Conservation (phyloP, 1,140 invertebrate genomes). For the Argopecten irradians region DNA sequence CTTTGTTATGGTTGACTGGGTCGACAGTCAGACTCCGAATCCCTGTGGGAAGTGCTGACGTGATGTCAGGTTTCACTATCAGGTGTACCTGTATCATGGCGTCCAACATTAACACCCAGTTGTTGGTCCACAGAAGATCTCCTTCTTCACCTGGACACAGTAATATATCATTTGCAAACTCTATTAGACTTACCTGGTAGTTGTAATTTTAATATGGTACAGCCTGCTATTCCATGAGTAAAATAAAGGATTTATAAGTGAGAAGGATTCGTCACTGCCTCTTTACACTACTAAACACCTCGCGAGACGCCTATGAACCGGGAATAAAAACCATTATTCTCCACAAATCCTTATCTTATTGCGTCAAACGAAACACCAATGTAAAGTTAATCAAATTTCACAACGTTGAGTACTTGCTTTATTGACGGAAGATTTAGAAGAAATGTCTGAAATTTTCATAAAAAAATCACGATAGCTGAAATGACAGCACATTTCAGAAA, state of each 20-base stretch:
- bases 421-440: too few species aligned
- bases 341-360: too few species aligned
- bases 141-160: constrained; percentile 53
- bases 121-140: constrained; percentile 85
- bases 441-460: too few species aligned
- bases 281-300: too few species aligned
- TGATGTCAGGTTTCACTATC: constrained; percentile 83
- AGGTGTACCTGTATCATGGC: constrained; percentile 95
- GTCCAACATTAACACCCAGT: constrained; percentile 95
- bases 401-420: too few species aligned
- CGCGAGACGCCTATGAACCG: too few species aligned
- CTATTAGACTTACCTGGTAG: background rate
- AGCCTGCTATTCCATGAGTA: background rate
- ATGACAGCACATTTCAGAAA: background rate
- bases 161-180: background rate
- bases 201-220: background rate
- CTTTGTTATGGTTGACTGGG: constrained; percentile 77
- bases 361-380: too few species aligned
- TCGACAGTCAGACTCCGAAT: constrained; percentile 89
- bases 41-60: constrained; percentile 90
- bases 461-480: too few species aligned
- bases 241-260: too few species aligned
- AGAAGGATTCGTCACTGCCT: too few species aligned
- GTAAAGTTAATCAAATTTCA: too few species aligned
- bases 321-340: too few species aligned